Base-by-base conservation (phyloP, 2,888 invertebrate genomes). In the Microchrysa polita region DNA sequence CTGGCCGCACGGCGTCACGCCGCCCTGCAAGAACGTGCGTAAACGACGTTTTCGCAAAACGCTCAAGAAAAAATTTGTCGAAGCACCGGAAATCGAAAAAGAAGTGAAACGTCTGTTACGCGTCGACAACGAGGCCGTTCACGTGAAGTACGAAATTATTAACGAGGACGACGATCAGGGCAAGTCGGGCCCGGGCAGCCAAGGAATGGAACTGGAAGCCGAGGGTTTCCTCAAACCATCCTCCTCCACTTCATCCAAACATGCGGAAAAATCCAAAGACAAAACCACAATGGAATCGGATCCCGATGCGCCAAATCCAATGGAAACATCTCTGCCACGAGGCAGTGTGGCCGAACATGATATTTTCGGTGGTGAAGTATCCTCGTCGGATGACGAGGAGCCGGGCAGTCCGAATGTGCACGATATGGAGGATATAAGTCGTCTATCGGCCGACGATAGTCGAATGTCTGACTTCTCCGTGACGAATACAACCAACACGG, bases 51-150 rank as follows among this genome's bases (percentile, higher is more conserved):
- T 98, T 81, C 89, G 98, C 44, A 97, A 97, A 86, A 97, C 97
- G 0, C 83, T 98, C 34, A 96, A 95, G 82, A 99, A 99, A 84
- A 99, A 98, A 85, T 95, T 94, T 85, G 95, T 95, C 0, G 98
- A 98, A 85, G 95, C 96, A 23, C 97, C 98, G 0, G 98, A 98
- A 86, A 96, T 98, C 77, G 98, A 99, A 82, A 97, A 97, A 83
- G 98, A 99, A 87, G 96, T 99, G 0, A 97, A 97, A 82, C 88
- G 97, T 52, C 86, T 99, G 73, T 86, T 99, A 9, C 88, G 97
- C 77, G 92, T 92, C 44, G 98, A 98, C 82, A 95, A 96, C 81
- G 97, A 98, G 82, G 97, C 98, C 1, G 92, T 92, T 0, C 90
- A 90, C 80, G 92, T 96, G 0, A 92, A 91, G 75, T 96, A 93